A percentile compares a stretch with the other conserved stretches of the same genome.
phyloP scores from a whole-genome alignment of 2,797 vertebrate species.

The Enteromius mattozi region DNA sequence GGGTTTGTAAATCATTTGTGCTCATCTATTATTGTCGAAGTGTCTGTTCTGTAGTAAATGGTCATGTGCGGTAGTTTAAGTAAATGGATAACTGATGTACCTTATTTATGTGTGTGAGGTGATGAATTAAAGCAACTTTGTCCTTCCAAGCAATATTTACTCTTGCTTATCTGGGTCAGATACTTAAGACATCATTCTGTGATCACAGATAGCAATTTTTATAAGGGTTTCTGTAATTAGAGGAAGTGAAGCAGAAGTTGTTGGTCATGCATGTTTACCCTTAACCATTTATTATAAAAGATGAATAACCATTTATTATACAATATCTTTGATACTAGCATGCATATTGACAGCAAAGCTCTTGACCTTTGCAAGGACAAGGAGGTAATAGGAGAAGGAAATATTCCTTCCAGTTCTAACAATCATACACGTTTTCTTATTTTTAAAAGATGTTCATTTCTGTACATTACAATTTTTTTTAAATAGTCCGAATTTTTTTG shows the following conservation, averaged over 20 bases:
- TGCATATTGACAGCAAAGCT: background rate
- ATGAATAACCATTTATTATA: background rate
- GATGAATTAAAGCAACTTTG: background rate
- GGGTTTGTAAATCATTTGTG: background rate
- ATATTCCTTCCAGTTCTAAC: background rate
- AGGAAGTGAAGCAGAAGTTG: background rate
- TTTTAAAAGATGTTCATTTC: background rate
- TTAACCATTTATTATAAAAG: constrained; percentile 1
- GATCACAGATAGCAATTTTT: background rate
- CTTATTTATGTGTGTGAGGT: background rate
- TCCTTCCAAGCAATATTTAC: constrained; percentile 8
- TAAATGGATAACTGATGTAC: constrained; percentile 16
- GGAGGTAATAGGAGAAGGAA: background rate
- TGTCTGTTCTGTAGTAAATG: background rate
- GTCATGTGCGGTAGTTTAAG: background rate
- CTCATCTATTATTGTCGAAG: background rate
- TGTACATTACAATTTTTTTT: background rate
- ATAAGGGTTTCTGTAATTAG: background rate
- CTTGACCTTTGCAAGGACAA: background rate
- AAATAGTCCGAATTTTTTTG: background rate
- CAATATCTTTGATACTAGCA: background rate
- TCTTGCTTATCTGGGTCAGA: constrained; percentile 6
- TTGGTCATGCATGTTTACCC: background rate
- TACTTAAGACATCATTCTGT: background rate
- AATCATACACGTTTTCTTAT: background rate